phyloP scores from a whole-genome alignment of 2,888 invertebrate species.

The Phalera bucephala region DNA sequence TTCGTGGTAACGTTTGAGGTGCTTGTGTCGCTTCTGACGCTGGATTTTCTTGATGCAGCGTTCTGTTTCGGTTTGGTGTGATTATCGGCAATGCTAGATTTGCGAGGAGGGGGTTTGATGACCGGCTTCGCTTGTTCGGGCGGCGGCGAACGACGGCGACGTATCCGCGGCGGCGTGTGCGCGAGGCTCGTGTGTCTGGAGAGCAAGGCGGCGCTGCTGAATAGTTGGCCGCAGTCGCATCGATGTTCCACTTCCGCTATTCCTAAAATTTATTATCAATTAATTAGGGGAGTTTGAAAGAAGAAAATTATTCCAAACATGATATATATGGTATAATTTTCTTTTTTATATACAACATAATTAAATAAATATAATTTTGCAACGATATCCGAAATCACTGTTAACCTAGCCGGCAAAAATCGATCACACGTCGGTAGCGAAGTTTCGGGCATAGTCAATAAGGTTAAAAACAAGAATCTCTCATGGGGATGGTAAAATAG shows the following conservation, averaged over 20 bases:
- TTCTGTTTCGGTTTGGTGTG: constrained; percentile 14
- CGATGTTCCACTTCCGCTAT: constrained; percentile 67
- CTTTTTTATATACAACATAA: too few relatives aligned
- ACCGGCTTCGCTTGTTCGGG: constrained; percentile 28
- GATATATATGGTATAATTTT: too few relatives aligned
- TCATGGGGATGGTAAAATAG: too few relatives aligned
- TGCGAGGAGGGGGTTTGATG: constrained; percentile 13
- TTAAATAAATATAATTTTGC: too few relatives aligned
- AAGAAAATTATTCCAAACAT: too few relatives aligned
- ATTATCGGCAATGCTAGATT: constrained; percentile 19
- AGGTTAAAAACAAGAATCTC: too few relatives aligned
- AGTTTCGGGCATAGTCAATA: too few relatives aligned
- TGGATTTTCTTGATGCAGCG: constrained; percentile 28
- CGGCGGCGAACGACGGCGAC: constrained; percentile 61
- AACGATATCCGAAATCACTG: too few relatives aligned
- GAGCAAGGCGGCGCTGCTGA: constrained; percentile 69
- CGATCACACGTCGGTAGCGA: too few relatives aligned
- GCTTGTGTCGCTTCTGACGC: constrained; percentile 27
- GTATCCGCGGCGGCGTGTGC: constrained; percentile 77
- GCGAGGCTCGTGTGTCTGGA: constrained; percentile 71
- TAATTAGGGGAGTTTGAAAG: too few relatives aligned
- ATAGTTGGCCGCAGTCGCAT: constrained; percentile 76
- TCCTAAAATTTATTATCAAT: constrained; percentile 37
- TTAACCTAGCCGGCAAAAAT: too few relatives aligned
- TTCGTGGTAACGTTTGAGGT: constrained; percentile 14